Evolutionary conservation across 2,113 vertebrate species (phyloP).

Genomic region (Cervus canadensis): DNA sequence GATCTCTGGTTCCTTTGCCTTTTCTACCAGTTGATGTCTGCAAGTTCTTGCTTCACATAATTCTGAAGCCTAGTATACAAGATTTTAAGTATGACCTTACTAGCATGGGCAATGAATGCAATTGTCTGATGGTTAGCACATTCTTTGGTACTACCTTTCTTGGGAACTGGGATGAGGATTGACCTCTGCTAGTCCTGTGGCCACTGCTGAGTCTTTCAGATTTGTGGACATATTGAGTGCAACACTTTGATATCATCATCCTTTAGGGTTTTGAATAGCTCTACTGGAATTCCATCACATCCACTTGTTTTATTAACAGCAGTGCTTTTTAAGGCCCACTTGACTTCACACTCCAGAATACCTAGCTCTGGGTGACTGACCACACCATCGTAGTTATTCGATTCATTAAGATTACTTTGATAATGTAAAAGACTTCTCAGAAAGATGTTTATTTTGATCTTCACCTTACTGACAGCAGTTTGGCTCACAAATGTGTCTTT

Average conservation of each 20-base stretch:
- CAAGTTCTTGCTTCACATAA: not conserved
- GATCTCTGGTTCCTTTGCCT: not conserved
- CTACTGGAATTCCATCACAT: not conserved
- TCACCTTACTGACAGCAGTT: not conserved
- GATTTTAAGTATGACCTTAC: not conserved
- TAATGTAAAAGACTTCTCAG: not conserved
- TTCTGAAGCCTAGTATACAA: not conserved
- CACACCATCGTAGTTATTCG: not conserved
- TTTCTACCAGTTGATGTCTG: not conserved
- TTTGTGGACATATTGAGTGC: not conserved
- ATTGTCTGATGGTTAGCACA: not conserved
- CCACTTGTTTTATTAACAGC: not conserved
- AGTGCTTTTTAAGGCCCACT: not conserved
- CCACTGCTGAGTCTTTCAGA: not conserved
- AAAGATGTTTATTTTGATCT: not conserved
- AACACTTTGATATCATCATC: not conserved
- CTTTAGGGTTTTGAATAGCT: not conserved
- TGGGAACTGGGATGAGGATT: not conserved
- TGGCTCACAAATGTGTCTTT: not conserved
- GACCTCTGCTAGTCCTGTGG: not conserved
- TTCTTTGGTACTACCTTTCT: not conserved
- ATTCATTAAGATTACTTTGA: not conserved
- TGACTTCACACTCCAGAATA: not conserved
- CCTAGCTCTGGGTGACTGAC: not conserved
- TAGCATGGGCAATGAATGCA: not conserved